These are phyloP conservation scores for Caerostris darwini DNA, from an alignment of 1,140 invertebrate species.

Conservation along the genomic window DNA sequence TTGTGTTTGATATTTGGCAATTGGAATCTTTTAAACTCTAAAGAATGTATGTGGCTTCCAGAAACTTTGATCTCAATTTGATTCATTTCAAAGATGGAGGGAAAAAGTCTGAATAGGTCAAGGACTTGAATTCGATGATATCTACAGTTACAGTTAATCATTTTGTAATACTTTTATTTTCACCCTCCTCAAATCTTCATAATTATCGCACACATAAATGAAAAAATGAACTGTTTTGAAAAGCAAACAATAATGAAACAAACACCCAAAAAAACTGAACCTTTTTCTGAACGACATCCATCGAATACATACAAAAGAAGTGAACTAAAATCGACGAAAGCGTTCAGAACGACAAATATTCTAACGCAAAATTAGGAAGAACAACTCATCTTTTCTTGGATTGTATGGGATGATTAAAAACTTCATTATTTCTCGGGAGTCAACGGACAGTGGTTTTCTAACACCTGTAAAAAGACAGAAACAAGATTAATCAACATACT, in stretches of 20 bases:
- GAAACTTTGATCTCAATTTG: not conserved
- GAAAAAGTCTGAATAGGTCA: not conserved
- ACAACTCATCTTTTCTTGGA: not conserved
- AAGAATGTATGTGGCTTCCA: not conserved
- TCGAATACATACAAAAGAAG: not conserved
- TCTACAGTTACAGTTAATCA: no score
- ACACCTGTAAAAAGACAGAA: not conserved
- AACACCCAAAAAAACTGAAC: not conserved
- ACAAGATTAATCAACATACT: no score
- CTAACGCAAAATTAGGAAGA: not conserved
- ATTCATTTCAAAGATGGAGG: not conserved
- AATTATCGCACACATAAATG: not conserved
- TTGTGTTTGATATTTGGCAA: no score
- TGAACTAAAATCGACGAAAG: not conserved
- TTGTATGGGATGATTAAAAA: not conserved
- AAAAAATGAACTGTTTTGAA: not conserved
- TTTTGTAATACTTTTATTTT: not conserved
- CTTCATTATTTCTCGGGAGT: not conserved
- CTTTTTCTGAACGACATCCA: not conserved
- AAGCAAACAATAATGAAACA: not conserved
- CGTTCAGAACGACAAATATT: not conserved
- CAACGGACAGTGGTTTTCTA: not conserved
- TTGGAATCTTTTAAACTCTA: not conserved
- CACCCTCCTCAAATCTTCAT: not conserved
- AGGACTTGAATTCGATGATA: not conserved